Conservation (phyloP, 1,140 invertebrate genomes). For the Leptopilina clavipes region DNA sequence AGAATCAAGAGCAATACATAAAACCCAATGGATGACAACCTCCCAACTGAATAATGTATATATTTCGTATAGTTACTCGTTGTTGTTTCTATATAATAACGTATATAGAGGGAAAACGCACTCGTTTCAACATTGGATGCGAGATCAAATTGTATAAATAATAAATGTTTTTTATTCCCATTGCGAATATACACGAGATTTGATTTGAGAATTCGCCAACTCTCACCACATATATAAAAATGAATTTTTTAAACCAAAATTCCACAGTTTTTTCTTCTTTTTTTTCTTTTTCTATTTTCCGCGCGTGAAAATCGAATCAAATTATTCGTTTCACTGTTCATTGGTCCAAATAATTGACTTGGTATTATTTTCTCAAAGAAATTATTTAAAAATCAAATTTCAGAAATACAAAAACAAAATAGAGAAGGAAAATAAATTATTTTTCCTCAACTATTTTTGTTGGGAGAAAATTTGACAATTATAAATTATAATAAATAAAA, state of each 20-base stretch:
- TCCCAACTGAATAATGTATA: conserved; percentile 20
- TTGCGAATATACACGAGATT: not conserved
- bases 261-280: too few species aligned
- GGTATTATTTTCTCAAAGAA: not conserved
- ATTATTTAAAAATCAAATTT: too few species aligned
- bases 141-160: conserved; percentile 30
- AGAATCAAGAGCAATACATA: conserved; percentile 10
- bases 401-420: too few species aligned
- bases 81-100: not conserved
- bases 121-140: not conserved
- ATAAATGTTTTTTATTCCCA: conserved; percentile 1
- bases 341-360: not conserved
- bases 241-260: not conserved
- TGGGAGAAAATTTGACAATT: too few species aligned
- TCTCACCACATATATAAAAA: not conserved
- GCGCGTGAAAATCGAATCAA: not conserved
- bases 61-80: not conserved
- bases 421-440: not conserved
- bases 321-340: conserved; percentile 4
- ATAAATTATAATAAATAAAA: too few species aligned
- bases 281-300: too few species aligned
- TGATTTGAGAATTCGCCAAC: conserved; percentile 12
- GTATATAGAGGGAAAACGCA: conserved; percentile 2
- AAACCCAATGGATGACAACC: not conserved
- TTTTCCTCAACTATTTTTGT: not conserved